Evolutionary conservation across 1,140 invertebrate species (phyloP).

Genomic region (Mizuhopecten yessoensis): DNA sequence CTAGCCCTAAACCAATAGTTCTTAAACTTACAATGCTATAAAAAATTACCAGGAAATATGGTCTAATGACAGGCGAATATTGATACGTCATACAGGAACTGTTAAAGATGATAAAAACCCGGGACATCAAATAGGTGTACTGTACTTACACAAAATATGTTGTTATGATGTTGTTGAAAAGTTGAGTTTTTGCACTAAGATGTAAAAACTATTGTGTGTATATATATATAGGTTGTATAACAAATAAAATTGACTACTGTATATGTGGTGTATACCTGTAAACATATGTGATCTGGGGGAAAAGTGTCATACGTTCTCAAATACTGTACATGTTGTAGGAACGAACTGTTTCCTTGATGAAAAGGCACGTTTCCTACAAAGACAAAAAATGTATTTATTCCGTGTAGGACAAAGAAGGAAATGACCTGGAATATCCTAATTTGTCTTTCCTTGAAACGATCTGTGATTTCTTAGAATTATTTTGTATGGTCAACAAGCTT

Average conservation of each 20-base stretch:
- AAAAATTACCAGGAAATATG: too few species aligned
- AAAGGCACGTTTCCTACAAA: too few species aligned
- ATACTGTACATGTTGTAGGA: not conserved
- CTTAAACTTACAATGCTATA: too few species aligned
- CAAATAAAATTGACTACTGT: not conserved
- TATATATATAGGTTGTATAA: not conserved
- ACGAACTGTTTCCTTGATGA: not conserved
- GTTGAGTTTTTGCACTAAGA: not conserved
- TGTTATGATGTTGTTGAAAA: not conserved
- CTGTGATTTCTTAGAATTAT: slow-evolving; percentile 12
- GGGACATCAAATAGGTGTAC: not conserved
- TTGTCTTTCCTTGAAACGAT: not conserved
- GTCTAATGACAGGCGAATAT: too few species aligned
- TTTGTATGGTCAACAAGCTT: slow-evolving; percentile 31
- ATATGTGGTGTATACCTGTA: not conserved
- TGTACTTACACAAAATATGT: not conserved
- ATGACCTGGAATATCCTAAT: not conserved
- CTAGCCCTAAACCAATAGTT: too few species aligned
- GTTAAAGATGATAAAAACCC: not conserved
- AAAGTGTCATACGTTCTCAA: not conserved
- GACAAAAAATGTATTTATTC: too few species aligned
- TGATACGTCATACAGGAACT: too few species aligned
- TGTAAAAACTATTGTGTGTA: not conserved
- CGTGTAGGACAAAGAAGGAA: not conserved
- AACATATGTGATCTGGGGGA: not conserved